A percentile compares a stretch with the other conserved stretches of the same genome.
Conservation (phyloP, 1,140 invertebrate species). For the Sarcophaga bullata region DNA sequence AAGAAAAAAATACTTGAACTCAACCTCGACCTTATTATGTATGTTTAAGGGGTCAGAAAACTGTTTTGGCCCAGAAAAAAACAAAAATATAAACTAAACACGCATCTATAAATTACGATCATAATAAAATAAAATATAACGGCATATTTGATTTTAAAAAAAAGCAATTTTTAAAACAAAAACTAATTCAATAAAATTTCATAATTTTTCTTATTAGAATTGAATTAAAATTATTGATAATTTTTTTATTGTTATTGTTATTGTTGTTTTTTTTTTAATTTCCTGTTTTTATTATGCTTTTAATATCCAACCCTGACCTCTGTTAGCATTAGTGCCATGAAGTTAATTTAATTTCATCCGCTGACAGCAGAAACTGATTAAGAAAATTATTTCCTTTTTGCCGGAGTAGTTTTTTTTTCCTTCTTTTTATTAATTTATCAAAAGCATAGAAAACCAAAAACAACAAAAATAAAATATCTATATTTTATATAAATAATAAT, state of each 20-base stretch:
- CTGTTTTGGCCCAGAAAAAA: not conserved
- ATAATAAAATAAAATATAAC: not conserved
- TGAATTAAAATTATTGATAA: not conserved
- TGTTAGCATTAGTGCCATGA: not conserved
- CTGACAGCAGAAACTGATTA: not conserved
- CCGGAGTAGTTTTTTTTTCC: not conserved
- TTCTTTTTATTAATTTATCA: too few species aligned
- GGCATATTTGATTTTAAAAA: not conserved
- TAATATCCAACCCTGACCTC: conserved; percentile 1
- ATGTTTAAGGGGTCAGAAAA: conserved; percentile 8
- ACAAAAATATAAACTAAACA: not conserved
- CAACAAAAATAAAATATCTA: too few species aligned
- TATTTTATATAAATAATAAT: too few species aligned
- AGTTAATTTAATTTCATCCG: conserved; percentile 1
- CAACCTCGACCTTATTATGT: not conserved
- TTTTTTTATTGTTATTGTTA: not conserved
- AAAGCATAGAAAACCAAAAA: too few species aligned
- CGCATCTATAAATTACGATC: not conserved
- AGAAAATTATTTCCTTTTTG: conserved; percentile 10
- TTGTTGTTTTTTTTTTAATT: not conserved
- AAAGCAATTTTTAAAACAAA: too few species aligned
- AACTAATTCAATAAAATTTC: not conserved
- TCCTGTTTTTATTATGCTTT: not conserved
- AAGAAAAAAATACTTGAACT: not conserved
- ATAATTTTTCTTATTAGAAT: not conserved